Evolutionary conservation across 2,113 vertebrate genomes (phyloP), one percentile per base, ranked within the genome.

Genomic region (Salvelinus sp.): DNA sequence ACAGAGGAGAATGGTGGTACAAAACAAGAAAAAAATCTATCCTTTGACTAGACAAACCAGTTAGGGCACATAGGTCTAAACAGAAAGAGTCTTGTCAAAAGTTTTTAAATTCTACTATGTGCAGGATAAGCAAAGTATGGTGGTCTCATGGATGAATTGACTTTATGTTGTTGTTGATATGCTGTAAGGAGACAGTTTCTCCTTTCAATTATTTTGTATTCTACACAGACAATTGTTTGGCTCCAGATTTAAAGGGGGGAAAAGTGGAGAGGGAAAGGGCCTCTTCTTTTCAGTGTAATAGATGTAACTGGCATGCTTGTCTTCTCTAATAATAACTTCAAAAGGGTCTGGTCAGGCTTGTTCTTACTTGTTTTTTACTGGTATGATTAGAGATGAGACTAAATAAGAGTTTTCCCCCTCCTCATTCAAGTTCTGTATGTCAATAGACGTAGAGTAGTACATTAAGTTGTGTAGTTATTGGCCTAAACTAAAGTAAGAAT

Each of bases 41-140:
- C 89, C 91, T 90, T 78, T 91, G 90, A 93, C 93, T 77, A 89
- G 93, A 89, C 88, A 87, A 93, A 95, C 94, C 93, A 94, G 94
- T 94, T 91, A 75, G 91, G 90, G 91, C 92, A 90, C 30, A 6
- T 64, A 16, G 12, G 60, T 73, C n/a, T 5, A 33, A 64, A 63
- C 27, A 27, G n/a, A 57, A 18, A 54, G 16, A 62, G 20, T 73
- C 57, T 27, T 38, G 30, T 33, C 57, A 73, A 22, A 28, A 38
- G 12, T 62, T 4, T 60, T 18, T 54, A 16, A 54, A 54, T 18
- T 16, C 12, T 54, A 54, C 16, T 18, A 54, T 54, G 16, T 33
- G 9, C 9, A 62, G 30, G 38, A 73, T 63, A 62, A 62, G 16
- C 58, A 62, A 6, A 7, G 3, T 4, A 62, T 62, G 58, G 4